These are phyloP conservation scores for Brachymystax lenok DNA, from an alignment of 2,797 vertebrate species.

Conservation along the genomic window DNA sequence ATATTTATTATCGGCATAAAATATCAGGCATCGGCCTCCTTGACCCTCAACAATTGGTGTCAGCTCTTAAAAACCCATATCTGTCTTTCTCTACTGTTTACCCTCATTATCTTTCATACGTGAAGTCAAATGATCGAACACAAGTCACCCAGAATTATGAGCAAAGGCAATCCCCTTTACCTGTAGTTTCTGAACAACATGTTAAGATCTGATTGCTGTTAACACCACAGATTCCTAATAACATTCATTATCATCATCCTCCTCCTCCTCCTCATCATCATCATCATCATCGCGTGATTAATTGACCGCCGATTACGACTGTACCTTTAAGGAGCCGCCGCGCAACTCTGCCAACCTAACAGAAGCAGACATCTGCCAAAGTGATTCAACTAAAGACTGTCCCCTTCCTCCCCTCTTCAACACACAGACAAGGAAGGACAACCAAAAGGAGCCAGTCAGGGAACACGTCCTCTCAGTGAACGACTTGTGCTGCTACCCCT, in stretches of 20 bases:
- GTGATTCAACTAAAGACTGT: conserved; percentile 21
- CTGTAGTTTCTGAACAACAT: neutral
- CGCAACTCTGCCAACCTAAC: conserved; percentile 23
- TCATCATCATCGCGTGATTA: conserved; percentile 29
- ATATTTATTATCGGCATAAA: no score
- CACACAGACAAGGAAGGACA: neutral
- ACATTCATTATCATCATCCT: conserved; percentile 10
- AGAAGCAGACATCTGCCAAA: conserved; percentile 47
- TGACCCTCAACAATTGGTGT: no score
- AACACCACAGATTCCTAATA: neutral
- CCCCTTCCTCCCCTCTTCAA: neutral
- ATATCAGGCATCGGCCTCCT: no score
- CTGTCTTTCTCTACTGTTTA: no score
- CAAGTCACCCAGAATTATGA: neutral
- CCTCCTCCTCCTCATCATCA: neutral
- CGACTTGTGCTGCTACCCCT: neutral
- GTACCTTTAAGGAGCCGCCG: conserved; percentile 35
- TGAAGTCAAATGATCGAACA: neutral
- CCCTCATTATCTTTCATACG: no score
- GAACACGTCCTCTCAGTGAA: neutral
- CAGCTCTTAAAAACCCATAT: no score
- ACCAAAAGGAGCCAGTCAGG: neutral
- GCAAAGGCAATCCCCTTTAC: neutral
- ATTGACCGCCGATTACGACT: conserved; percentile 39
- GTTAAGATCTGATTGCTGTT: neutral